A percentile compares a stretch with the other conserved stretches of the same genome.
phyloP scores from a whole-genome alignment of 2,797 vertebrate species.

The Pangasius sanitwongsei region DNA sequence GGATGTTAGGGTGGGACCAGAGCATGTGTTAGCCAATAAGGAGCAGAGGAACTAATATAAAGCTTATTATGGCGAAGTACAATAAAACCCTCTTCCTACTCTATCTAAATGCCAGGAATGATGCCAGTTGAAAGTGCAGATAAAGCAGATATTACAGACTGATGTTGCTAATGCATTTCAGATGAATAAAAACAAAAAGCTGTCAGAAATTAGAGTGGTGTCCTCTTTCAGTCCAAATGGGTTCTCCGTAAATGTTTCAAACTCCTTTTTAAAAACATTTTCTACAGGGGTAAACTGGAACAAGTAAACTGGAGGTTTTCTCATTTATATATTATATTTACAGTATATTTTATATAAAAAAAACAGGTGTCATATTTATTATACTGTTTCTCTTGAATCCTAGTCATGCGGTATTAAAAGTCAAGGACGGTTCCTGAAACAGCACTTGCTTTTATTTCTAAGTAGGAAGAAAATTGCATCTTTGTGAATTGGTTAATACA shows the following conservation, averaged over 20 bases:
- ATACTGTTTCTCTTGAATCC: neutral
- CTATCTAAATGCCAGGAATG: neutral
- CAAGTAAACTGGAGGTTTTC: neutral
- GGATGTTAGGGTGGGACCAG: neutral
- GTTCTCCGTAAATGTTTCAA: neutral
- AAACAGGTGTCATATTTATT: neutral
- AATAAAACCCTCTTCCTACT: neutral
- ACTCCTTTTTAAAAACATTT: neutral
- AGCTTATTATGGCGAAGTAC: neutral
- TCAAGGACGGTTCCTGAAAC: neutral
- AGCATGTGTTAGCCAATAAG: neutral
- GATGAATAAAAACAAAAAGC: neutral
- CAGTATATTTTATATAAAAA: neutral
- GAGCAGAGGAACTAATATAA: neutral
- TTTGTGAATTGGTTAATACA: neutral
- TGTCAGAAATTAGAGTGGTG: neutral
- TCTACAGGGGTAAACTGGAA: neutral
- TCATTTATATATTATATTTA: neutral
- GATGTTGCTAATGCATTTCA: constrained; percentile 10
- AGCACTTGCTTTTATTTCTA: neutral
- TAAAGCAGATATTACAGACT: neutral
- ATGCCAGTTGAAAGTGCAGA: neutral
- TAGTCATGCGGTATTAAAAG: neutral
- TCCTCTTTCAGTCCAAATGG: constrained; percentile 3
- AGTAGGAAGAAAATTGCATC: neutral